Conservation (phyloP, 2,797 vertebrate genomes). For the Nasua narica region DNA sequence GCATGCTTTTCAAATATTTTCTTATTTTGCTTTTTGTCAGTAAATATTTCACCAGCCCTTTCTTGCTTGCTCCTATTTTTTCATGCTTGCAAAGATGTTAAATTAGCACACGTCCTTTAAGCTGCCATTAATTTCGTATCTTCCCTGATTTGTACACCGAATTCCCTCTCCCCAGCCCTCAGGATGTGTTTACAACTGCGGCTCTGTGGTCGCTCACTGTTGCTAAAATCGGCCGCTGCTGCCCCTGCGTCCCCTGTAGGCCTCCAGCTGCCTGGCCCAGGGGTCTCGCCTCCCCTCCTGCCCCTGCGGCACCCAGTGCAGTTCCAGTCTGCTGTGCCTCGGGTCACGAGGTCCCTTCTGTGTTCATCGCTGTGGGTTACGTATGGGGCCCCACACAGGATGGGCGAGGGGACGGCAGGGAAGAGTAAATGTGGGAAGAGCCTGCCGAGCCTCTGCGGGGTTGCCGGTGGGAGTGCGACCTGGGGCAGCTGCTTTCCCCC, state of each 20-base stretch:
- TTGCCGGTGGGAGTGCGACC: accelerated
- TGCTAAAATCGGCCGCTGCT: neutral
- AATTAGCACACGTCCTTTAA: neutral
- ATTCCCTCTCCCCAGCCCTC: neutral
- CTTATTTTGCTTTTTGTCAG: neutral
- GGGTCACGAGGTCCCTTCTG: neutral
- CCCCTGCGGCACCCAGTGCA: neutral
- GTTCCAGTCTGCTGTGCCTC: neutral
- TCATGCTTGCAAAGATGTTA: neutral
- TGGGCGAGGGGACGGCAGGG: accelerated
- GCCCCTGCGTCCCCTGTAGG: neutral
- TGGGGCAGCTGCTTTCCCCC: accelerated
- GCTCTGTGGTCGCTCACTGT: neutral
- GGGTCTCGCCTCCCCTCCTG: neutral
- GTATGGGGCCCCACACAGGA: neutral
- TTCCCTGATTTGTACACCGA: neutral
- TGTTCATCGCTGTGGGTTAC: neutral
- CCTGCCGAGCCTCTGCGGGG: accelerated
- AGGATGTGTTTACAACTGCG: neutral
- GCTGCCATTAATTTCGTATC: neutral
- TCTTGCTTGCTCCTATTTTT: neutral
- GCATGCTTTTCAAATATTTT: neutral
- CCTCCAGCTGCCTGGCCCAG: neutral
- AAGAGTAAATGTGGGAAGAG: no score
- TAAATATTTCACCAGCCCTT: constrained; percentile 17